Percentiles rank a stretch among this genome's conserved stretches.
Conservation (phyloP, 2,797 vertebrate genomes). For the Falco rusticolus region DNA sequence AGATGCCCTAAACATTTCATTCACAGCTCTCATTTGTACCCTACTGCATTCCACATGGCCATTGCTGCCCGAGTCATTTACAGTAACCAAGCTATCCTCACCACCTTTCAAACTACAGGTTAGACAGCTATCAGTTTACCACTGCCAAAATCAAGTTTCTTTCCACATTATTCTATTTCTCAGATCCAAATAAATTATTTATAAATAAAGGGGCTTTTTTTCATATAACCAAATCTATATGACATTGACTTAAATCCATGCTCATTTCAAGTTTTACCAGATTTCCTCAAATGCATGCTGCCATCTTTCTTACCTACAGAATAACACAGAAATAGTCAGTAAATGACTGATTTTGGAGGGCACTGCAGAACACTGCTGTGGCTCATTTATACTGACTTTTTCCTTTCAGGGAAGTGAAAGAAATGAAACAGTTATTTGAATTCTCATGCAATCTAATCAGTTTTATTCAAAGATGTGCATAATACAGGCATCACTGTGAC, state of each 20-base stretch:
- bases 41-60: rapidly evolving
- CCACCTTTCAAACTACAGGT: neutral
- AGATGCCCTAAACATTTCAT: neutral
- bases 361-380: neutral
- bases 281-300: neutral
- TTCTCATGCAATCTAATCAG: neutral
- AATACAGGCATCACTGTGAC: neutral
- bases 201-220: neutral
- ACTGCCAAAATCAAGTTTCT: neutral
- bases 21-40: neutral
- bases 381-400: neutral
- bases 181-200: neutral
- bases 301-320: neutral
- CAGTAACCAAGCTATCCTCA: neutral
- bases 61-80: rapidly evolving
- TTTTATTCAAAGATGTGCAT: neutral
- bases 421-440: neutral
- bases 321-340: neutral
- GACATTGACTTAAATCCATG: neutral
- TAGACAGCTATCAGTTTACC: neutral
- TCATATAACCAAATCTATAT: neutral
- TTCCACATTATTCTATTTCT: neutral
- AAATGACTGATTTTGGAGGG: neutral
- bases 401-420: neutral
- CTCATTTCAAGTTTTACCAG: neutral